These are phyloP conservation scores for Palloptera scutellata DNA, from an alignment of 2,888 invertebrate species.

Conservation along the genomic window DNA sequence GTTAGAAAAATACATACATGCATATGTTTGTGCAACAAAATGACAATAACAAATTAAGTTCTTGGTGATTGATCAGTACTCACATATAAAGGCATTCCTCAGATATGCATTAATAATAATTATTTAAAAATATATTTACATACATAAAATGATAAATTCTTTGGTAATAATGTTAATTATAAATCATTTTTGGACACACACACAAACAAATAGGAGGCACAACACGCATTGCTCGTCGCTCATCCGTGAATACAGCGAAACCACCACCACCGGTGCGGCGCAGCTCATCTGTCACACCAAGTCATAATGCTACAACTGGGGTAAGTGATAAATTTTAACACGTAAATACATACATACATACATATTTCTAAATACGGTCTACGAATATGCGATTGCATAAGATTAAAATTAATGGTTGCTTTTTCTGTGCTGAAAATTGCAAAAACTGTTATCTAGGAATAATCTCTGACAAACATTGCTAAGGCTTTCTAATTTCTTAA, in stretches of 20 bases:
- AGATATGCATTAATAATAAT: not conserved
- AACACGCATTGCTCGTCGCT: conserved; percentile 62
- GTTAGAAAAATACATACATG: conserved; percentile 14
- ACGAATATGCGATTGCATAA: not conserved
- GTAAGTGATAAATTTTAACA: conserved; percentile 49
- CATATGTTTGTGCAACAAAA: not conserved
- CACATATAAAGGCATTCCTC: not conserved
- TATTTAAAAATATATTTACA: not conserved
- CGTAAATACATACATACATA: not conserved
- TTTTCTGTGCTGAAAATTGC: too few relatives aligned
- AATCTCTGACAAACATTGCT: too few relatives aligned
- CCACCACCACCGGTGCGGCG: conserved; percentile 86
- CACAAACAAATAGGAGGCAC: conserved; percentile 46
- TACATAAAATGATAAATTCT: not conserved
- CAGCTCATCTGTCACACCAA: conserved; percentile 72
- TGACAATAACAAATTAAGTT: too few relatives aligned
- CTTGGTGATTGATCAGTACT: not conserved
- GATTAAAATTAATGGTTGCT: too few relatives aligned
- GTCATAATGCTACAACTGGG: conserved; percentile 56
- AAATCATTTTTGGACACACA: not conserved
- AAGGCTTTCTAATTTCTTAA: too few relatives aligned
- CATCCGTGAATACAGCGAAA: conserved; percentile 66
- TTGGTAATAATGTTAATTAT: conserved; percentile 6
- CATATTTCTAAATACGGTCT: too few relatives aligned
- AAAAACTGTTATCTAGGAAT: too few relatives aligned